phyloP scores from a whole-genome alignment of 2,797 vertebrate species.

The Iguana delicatissima region DNA sequence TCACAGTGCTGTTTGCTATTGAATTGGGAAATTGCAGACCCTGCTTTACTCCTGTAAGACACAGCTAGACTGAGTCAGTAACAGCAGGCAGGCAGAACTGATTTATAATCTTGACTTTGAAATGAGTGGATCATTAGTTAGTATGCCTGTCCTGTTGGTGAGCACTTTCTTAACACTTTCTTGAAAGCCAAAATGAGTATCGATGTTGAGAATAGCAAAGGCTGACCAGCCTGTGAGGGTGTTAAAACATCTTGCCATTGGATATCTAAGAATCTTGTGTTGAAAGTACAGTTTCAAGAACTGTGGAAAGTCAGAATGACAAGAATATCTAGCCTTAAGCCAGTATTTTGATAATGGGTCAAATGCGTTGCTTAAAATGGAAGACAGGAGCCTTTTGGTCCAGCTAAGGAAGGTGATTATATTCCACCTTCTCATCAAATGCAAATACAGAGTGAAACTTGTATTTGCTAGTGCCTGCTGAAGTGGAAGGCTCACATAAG shows the following conservation, averaged over 20 bases:
- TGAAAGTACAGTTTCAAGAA: not conserved
- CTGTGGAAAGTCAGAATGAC: not conserved
- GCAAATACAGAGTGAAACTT: no score
- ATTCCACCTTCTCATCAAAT: no score
- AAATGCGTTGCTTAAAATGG: not conserved
- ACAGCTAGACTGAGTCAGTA: not conserved
- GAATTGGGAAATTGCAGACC: not conserved
- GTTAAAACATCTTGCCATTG: not conserved
- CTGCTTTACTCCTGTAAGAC: not conserved
- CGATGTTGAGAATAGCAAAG: not conserved
- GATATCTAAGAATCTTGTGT: not conserved
- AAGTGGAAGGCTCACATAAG: not conserved
- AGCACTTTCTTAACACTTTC: no score
- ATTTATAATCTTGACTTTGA: no score
- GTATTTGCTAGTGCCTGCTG: not conserved
- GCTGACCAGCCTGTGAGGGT: not conserved
- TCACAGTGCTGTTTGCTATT: not conserved
- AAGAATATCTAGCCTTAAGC: not conserved
- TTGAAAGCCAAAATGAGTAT: not conserved
- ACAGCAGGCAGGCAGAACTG: not conserved
- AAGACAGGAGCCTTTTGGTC: not conserved
- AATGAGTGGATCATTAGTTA: not conserved
- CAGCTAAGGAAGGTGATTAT: not conserved
- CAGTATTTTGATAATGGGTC: not conserved
- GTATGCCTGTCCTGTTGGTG: not conserved